A percentile compares a stretch with the other conserved stretches of the same genome.
These are phyloP conservation scores for Actinia tenebrosa DNA, from an alignment of 64 coral and sea anemone genomes.

Conservation along the genomic window DNA sequence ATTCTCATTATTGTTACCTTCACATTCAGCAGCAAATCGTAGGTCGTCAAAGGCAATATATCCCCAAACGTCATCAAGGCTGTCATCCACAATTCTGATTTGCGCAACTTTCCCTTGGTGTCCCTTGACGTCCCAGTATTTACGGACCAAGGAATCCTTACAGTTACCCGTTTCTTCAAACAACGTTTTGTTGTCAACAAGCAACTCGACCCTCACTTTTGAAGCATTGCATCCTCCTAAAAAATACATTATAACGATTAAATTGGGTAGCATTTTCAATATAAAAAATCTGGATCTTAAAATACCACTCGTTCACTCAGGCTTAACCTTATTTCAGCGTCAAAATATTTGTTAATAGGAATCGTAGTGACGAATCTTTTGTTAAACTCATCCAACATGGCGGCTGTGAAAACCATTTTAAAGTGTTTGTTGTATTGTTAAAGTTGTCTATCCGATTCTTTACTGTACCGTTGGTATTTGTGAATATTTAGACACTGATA, in stretches of 20 bases:
- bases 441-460: too few species aligned
- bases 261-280: too few species aligned
- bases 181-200: conserved; percentile 13
- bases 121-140: neutral
- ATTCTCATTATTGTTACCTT: conserved; percentile 23
- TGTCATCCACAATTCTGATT: conserved; percentile 33
- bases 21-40: conserved; percentile 6
- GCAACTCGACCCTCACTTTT: conserved; percentile 24
- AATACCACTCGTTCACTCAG: too few species aligned
- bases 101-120: neutral
- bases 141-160: conserved; percentile 1
- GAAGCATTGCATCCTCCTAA: conserved; percentile 23
- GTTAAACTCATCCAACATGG: too few species aligned
- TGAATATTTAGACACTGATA: too few species aligned
- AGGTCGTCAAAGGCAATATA: conserved; percentile 47
- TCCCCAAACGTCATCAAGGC: neutral
- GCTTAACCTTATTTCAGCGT: too few species aligned
- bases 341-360: too few species aligned
- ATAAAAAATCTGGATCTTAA: too few species aligned
- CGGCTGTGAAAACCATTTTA: too few species aligned
- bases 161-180: conserved; percentile 22
- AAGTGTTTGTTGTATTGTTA: too few species aligned
- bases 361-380: too few species aligned
- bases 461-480: too few species aligned
- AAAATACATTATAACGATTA: neutral